A percentile compares a stretch with the other conserved stretches of the same genome.
phyloP scores from a whole-genome alignment of 2,888 invertebrate species.

The Tenthredo notha region DNA sequence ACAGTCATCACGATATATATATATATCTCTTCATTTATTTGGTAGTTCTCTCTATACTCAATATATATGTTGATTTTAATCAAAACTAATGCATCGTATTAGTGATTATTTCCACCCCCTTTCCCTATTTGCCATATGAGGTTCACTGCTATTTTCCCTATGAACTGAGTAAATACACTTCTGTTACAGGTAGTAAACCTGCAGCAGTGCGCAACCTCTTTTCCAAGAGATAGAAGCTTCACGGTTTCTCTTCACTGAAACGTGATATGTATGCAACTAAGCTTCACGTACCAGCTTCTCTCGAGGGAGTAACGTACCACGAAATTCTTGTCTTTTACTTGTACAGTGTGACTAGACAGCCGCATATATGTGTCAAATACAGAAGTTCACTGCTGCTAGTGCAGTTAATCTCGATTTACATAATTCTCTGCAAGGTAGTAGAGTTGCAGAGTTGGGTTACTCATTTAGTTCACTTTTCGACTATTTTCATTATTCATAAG shows the following conservation, averaged over 20 bases:
- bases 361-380: not conserved
- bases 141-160: not conserved
- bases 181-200: not conserved
- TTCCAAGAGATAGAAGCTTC: not conserved
- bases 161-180: not conserved
- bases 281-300: not conserved
- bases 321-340: conserved; percentile 21
- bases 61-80: not conserved
- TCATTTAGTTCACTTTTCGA: not conserved
- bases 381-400: not conserved
- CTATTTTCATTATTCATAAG: not conserved
- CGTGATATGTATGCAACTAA: conserved; percentile 30
- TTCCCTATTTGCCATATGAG: not conserved
- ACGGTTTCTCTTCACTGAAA: conserved; percentile 16
- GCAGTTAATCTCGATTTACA: not conserved
- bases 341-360: not conserved
- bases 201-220: not conserved
- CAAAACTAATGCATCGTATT: not conserved
- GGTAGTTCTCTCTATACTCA: not conserved
- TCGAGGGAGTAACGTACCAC: not conserved
- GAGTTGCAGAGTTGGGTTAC: not conserved
- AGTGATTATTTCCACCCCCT: not conserved
- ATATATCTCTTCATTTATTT: not conserved
- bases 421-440: not conserved
- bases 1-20: not conserved